Evolutionary conservation across 2,113 vertebrate species (phyloP).

Genomic region (rat (Rattus norvegicus)): DNA sequence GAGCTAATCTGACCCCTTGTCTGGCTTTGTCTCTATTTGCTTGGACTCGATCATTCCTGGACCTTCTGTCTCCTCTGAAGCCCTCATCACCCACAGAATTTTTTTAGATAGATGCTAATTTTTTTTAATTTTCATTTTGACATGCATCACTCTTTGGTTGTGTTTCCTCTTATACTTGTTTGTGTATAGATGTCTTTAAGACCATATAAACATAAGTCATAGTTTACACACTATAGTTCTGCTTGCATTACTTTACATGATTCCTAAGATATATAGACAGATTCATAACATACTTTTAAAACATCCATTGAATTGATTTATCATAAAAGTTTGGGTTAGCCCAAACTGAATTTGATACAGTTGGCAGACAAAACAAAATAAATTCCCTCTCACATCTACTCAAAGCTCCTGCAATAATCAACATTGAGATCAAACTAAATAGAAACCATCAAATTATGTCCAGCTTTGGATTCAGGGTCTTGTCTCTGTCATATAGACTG

Average conservation of each 20-base stretch:
- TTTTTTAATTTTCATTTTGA: neutral
- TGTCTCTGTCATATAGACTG: neutral
- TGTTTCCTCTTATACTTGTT: neutral
- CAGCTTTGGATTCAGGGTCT: neutral
- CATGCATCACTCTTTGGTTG: neutral
- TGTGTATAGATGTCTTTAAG: neutral
- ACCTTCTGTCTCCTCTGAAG: neutral
- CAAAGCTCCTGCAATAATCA: neutral
- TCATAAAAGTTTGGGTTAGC: neutral
- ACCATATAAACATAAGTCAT: neutral
- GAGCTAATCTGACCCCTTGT: neutral
- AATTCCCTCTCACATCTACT: neutral
- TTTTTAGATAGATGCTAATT: neutral
- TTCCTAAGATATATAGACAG: neutral
- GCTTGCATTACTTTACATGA: neutral
- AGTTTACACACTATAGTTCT: neutral
- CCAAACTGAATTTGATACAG: constrained; percentile 17
- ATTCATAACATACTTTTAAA: constrained; percentile 3
- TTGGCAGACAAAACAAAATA: neutral
- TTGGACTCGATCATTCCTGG: neutral
- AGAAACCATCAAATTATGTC: neutral
- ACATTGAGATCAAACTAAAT: neutral
- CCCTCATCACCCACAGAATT: neutral
- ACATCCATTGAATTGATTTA: constrained; percentile 1
- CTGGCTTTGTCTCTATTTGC: neutral